A percentile compares a stretch with the other conserved stretches of the same genome.
Evolutionary conservation across 2,888 invertebrate genomes (phyloP).

Genomic region (Cosmia trapezina): DNA sequence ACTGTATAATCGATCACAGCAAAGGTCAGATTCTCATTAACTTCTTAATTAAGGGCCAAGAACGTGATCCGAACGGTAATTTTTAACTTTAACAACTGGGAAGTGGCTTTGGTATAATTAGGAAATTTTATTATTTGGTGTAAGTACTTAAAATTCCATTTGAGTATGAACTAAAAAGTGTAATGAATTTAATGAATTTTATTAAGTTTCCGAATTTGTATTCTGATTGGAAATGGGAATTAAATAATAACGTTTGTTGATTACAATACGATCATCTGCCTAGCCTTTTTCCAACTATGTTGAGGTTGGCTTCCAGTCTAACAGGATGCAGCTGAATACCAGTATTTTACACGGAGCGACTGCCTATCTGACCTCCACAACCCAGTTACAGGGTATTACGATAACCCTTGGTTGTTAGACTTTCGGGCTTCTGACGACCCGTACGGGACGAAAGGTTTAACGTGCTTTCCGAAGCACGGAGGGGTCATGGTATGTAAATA

Average conservation of each 20-base stretch:
- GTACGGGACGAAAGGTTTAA: too few species aligned
- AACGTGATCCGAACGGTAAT: slow-evolving; percentile 81
- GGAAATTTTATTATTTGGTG: slow-evolving; percentile 64
- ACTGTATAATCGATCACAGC: slow-evolving; percentile 79
- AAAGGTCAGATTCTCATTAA: slow-evolving; percentile 84
- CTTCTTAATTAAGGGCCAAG: slow-evolving; percentile 85
- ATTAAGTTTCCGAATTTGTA: slow-evolving; percentile 42
- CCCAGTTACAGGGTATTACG: too few species aligned
- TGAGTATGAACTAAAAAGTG: slow-evolving; percentile 47
- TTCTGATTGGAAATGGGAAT: slow-evolving; percentile 44
- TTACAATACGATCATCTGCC: neutral
- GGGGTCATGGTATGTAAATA: too few species aligned
- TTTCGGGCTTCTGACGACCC: too few species aligned
- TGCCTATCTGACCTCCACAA: too few species aligned
- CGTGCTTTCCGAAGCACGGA: too few species aligned
- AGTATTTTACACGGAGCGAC: too few species aligned
- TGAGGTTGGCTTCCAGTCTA: too few species aligned
- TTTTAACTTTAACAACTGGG: slow-evolving; percentile 68
- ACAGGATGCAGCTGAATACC: too few species aligned
- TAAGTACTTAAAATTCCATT: slow-evolving; percentile 56
- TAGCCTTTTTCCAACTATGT: too few species aligned
- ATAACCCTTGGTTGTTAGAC: too few species aligned
- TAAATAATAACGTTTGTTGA: slow-evolving; percentile 38
- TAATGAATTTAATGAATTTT: slow-evolving; percentile 48
- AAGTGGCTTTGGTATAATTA: slow-evolving; percentile 61